Base-by-base conservation (phyloP, 2,888 invertebrate species). In the Andrena marginata region DNA sequence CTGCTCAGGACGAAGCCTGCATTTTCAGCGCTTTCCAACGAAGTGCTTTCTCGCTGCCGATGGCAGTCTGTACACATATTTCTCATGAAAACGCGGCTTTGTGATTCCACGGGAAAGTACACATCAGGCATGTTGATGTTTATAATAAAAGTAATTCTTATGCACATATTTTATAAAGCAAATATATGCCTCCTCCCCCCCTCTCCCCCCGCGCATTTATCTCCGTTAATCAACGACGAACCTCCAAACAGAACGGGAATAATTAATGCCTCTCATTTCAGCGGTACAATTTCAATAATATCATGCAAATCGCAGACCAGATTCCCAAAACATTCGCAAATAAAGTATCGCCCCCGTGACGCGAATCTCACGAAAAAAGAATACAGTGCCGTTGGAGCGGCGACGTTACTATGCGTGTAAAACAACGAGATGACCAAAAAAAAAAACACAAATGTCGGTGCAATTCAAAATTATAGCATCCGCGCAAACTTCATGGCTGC, bases 21-120 rank as follows among this genome's bases (percentile, higher is more conserved):
- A 56, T 56, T 23, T 56, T 26, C 56, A 56, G 23, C 56, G 56
- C 20, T 56, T 23, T 26, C 56, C 56, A 56, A 56, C 56, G 56
- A 56, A 23, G 23, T 10, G 56, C 56, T 56, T 56, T 56, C 56
- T 13, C 26, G 56, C 10, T 56, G 56, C 23, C 56, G 23, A 56
- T 56, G 23, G 20, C 56, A 20, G 56, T 56, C 8, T 20, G 10
- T 10, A 26, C 56, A 56, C 10, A 56, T 56, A 23, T 56, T 56
- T 56, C 23, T 26, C 20, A 10, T 10, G 23, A 23, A 56, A 56
- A 56, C 23, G 56, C 26, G 23, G 4, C 23, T 56, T 26, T 23
- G 56, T 23, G 23, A 23, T 56, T 4, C 56, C 56, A 56, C 23
- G 23, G 1, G 23, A 26, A 56, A 5, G 10, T 23, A 56, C 23